Evolutionary conservation across 2,888 invertebrate species (phyloP).

Genomic region (Lycophotia porphyrea): DNA sequence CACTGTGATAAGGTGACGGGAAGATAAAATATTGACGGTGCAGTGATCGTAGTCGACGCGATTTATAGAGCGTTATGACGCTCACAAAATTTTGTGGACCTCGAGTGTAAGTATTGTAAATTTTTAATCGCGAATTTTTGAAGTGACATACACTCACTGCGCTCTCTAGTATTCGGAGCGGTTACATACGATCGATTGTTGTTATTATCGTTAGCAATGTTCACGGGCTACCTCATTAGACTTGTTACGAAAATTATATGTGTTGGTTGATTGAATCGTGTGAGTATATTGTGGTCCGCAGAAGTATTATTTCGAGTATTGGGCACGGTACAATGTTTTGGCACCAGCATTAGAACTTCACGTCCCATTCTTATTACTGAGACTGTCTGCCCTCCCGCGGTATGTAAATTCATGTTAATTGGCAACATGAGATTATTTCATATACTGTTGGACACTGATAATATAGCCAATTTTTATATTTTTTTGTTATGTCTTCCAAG

Average conservation of each 20-base stretch:
- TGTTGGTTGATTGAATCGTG: conserved; percentile 65
- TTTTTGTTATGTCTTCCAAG: conserved; percentile 81
- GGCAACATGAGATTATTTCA: conserved; percentile 61
- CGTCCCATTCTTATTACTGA: conserved; percentile 73
- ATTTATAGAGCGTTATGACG: conserved; percentile 32
- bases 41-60: conserved; percentile 24
- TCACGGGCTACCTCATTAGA: conserved; percentile 73
- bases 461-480: conserved; percentile 69
- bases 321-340: conserved; percentile 67
- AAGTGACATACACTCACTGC: conserved; percentile 59
- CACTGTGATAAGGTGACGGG: conserved; percentile 58
- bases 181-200: conserved; percentile 65
- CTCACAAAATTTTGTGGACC: conserved; percentile 55
- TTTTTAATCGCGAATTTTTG: conserved; percentile 55
- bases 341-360: conserved; percentile 75
- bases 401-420: conserved; percentile 62
- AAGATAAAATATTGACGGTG: conserved; percentile 30
- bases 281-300: conserved; percentile 63
- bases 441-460: conserved; percentile 66
- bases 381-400: conserved; percentile 80
- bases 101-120: conserved; percentile 65
- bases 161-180: conserved; percentile 66
- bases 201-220: conserved; percentile 66
- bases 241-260: conserved; percentile 66
- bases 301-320: conserved; percentile 67